These are phyloP conservation scores for Lampropteryx suffumata DNA, from an alignment of 2,888 invertebrate genomes.

Conservation along the genomic window DNA sequence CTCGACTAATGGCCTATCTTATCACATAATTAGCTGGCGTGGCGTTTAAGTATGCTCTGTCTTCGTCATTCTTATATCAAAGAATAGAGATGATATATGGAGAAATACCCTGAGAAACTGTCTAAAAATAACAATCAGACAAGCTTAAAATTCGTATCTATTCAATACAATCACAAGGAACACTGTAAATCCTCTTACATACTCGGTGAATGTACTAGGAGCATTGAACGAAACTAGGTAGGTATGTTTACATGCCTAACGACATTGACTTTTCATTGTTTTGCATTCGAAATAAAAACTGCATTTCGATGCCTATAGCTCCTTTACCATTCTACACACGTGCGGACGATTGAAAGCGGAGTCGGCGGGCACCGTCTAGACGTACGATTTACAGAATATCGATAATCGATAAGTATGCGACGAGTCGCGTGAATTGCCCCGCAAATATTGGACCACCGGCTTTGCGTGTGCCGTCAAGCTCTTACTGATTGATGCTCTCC, in stretches of 20 bases:
- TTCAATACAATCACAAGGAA: too few relatives aligned
- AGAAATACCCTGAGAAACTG: too few relatives aligned
- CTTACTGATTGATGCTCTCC: slow-evolving; percentile 20
- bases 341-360: slow-evolving; percentile 42
- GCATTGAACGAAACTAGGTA: neutral
- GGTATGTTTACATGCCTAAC: slow-evolving; percentile 1
- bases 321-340: slow-evolving; percentile 48
- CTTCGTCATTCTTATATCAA: too few relatives aligned
- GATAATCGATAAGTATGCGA: slow-evolving; percentile 47
- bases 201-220: neutral
- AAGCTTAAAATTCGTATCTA: too few relatives aligned
- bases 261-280: slow-evolving; percentile 15
- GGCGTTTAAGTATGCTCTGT: too few relatives aligned
- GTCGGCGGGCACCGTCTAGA: slow-evolving; percentile 50
- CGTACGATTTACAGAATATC: slow-evolving; percentile 36
- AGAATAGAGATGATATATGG: too few relatives aligned
- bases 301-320: slow-evolving; percentile 28
- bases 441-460: slow-evolving; percentile 59
- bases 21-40: too few relatives aligned
- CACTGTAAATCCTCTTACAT: too few relatives aligned
- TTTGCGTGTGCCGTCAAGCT: slow-evolving; percentile 36
- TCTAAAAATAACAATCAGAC: too few relatives aligned
- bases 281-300: slow-evolving; percentile 27
- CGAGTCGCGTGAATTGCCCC: slow-evolving; percentile 40
- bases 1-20: too few relatives aligned